Evolutionary conservation across 1,140 invertebrate genomes (phyloP), one percentile per base, ranked within the genome.

Genomic region (Nasonia giraulti): DNA sequence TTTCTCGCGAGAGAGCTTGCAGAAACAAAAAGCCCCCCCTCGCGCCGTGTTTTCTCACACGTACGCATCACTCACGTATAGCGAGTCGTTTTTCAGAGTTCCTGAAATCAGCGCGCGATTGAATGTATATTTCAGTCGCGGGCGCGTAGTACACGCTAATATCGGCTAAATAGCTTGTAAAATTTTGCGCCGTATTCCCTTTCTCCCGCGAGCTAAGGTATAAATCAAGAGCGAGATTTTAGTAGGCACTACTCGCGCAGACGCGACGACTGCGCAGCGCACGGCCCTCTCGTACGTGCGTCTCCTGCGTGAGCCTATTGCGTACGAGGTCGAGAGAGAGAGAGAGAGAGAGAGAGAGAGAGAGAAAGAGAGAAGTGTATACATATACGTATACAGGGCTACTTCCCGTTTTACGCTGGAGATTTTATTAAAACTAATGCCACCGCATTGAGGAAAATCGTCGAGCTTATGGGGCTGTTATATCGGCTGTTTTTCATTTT

Each of bases 151-250:
- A 1, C 4, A n/a, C 20, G 14, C 12, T 55, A 62, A 62, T 62
- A 62, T 62, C 55, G 55, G 55, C 14, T n/a, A 50, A 71, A 71
- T 71, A n/a, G 68, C 68, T 71, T 23, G 68, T 71, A 71, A 73
- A 73, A 73, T 73, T 73, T 73, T 33, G 27, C 69, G 69, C 11
- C 11, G 20, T 44, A 37, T 37, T 44, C 40, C 40, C 69, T 33
- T 20, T n/a, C 50, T 55, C 4, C 20, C 6, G 20, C 3, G 55
- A 20, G 33, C 55, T 7, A 2, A 6, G 55, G 17, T 62, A 62
- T 62, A 62, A 62, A 62, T 62, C 55, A 62, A 1, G 55, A 62
- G 55, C 55, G 6, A 62, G 55, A 62, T 20, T 62, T 62, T 62
- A 62, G 20, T 62, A 62, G 55, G 20, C 55, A n/a, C 55, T 62